phyloP scores from a whole-genome alignment of 2,797 vertebrate genomes.

The Spinus olivaceus region DNA sequence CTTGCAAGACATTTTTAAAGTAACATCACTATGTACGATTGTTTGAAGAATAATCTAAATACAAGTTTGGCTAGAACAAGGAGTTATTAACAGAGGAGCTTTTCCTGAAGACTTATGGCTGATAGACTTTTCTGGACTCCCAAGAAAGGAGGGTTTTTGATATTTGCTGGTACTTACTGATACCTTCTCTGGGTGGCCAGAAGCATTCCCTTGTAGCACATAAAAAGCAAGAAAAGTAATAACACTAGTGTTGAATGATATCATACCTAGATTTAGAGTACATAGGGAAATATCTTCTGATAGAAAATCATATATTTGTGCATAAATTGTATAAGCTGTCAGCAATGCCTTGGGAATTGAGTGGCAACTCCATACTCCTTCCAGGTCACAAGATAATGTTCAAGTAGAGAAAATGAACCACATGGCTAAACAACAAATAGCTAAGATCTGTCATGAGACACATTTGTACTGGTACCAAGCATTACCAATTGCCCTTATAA shows the following conservation, averaged over 20 bases:
- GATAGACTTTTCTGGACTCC: neutral
- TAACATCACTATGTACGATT: neutral
- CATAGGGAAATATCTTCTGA: neutral
- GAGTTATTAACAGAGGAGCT: neutral
- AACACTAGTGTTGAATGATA: neutral
- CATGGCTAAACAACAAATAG: neutral
- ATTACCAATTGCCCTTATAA: neutral
- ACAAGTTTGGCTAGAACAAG: neutral
- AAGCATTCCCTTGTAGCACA: neutral
- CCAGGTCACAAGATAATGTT: neutral
- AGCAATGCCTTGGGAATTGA: neutral
- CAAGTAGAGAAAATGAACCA: neutral
- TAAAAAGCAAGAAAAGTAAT: neutral
- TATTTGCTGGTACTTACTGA: neutral
- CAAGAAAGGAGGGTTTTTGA: neutral
- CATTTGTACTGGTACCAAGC: neutral
- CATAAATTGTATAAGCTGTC: neutral
- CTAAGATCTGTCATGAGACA: neutral
- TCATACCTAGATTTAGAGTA: neutral
- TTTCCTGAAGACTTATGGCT: neutral
- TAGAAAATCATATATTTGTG: neutral
- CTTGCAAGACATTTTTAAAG: neutral
- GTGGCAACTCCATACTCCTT: neutral
- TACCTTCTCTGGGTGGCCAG: neutral
- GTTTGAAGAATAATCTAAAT: neutral